phyloP scores from a whole-genome alignment of 2,888 invertebrate species.

The Anoncus sp. region DNA sequence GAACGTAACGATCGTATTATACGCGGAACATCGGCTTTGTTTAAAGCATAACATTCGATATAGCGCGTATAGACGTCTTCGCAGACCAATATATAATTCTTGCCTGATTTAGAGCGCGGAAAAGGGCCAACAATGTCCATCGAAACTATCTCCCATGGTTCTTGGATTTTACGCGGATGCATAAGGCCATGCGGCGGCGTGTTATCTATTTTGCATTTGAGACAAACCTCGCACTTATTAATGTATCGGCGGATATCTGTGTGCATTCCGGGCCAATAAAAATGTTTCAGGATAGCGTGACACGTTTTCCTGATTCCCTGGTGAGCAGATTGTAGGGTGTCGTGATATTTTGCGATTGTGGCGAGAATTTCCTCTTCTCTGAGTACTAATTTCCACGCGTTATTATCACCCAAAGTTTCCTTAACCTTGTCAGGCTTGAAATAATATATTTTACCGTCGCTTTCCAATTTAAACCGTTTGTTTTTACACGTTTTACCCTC shows the following conservation, averaged over 20 bases:
- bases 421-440: not conserved
- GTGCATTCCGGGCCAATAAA: slow-evolving; percentile 6
- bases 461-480: slow-evolving; percentile 3
- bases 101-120: slow-evolving; percentile 15
- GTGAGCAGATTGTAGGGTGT: too few relatives aligned
- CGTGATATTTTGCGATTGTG: too few relatives aligned
- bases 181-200: slow-evolving; percentile 1
- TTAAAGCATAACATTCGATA: slow-evolving; percentile 9
- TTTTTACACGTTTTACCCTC: too few relatives aligned
- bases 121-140: slow-evolving; percentile 21
- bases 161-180: slow-evolving; percentile 16
- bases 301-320: not conserved
- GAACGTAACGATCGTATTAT: slow-evolving; percentile 3
- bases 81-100: slow-evolving; percentile 22
- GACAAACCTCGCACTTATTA: not conserved
- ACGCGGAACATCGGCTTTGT: slow-evolving; percentile 18
- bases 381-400: not conserved
- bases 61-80: slow-evolving; percentile 14
- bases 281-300: not conserved
- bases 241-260: not conserved
- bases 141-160: slow-evolving; percentile 1
- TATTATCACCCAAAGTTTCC: not conserved
- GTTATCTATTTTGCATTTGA: slow-evolving; percentile 4
- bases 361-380: too few relatives aligned
- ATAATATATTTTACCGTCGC: not conserved